These are phyloP conservation scores for Acanthurus leucopareius DNA, from an alignment of 2,797 vertebrate species.

Conservation along the genomic window DNA sequence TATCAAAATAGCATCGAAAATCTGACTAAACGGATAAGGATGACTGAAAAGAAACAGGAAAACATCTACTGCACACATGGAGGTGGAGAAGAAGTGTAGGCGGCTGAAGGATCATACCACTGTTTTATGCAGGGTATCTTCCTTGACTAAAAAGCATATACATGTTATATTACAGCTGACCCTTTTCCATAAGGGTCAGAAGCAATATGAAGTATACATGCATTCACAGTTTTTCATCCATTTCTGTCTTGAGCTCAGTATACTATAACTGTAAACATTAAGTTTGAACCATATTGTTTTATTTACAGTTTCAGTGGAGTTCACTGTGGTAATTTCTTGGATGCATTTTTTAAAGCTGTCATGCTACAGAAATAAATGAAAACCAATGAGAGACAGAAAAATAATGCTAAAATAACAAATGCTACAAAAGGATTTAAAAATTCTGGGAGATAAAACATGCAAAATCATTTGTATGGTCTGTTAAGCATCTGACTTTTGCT, in stretches of 20 bases:
- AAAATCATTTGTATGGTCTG: background rate
- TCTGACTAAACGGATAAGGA: conserved; percentile 3
- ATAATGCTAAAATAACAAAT: background rate
- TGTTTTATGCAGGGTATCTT: background rate
- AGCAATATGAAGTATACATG: too few relatives aligned
- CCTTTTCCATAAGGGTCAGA: background rate
- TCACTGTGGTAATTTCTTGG: background rate
- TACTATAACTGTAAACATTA: background rate
- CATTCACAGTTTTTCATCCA: background rate
- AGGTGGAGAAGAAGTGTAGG: background rate
- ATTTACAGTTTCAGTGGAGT: background rate
- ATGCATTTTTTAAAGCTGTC: background rate
- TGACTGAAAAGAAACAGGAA: conserved; percentile 16
- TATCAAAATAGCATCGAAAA: conserved; percentile 47
- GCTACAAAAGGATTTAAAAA: background rate
- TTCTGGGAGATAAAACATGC: background rate
- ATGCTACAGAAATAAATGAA: background rate
- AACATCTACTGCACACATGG: background rate
- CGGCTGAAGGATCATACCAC: conserved; percentile 2
- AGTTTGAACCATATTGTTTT: background rate
- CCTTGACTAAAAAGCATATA: conserved; percentile 1
- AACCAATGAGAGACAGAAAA: background rate
- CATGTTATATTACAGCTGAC: conserved; percentile 8
- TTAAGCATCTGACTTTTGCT: background rate
- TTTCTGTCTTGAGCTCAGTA: background rate